A percentile compares a stretch with the other conserved stretches of the same genome.
Evolutionary conservation across 2,888 invertebrate genomes (phyloP).

Genomic region (Parthenolecanium corni): DNA sequence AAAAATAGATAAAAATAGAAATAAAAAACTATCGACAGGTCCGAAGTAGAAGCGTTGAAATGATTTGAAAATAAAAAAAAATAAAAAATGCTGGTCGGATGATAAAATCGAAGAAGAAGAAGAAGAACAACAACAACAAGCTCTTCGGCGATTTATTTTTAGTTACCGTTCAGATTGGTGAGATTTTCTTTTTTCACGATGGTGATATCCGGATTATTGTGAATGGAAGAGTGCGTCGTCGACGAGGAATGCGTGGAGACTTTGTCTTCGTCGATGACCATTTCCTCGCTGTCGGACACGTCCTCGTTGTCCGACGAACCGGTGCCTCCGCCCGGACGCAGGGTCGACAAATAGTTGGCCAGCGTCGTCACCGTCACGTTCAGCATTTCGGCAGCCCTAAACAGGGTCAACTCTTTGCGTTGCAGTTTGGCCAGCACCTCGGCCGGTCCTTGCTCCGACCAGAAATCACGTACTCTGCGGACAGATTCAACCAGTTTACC

Average conservation of each 20-base stretch:
- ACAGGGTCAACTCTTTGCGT: constrained; percentile 58
- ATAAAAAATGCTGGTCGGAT: no score
- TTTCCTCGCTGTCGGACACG: constrained; percentile 26
- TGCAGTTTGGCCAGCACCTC: constrained; percentile 59
- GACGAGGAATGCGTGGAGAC: constrained; percentile 27
- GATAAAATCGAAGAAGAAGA: no score
- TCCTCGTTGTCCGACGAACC: constrained; percentile 33
- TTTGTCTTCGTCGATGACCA: constrained; percentile 25
- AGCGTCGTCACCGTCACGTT: constrained; percentile 64
- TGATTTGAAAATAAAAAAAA: no score
- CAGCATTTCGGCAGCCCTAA: constrained; percentile 60
- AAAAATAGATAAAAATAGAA: no score
- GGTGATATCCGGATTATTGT: constrained; percentile 46
- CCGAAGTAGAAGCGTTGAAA: no score
- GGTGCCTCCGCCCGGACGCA: constrained; percentile 38
- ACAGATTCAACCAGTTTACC: neutral
- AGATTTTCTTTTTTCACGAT: constrained; percentile 47
- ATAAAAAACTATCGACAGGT: no score
- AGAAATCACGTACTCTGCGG: constrained; percentile 55
- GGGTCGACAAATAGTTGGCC: constrained; percentile 55
- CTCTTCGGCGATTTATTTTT: no score
- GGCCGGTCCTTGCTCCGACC: constrained; percentile 64
- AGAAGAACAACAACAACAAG: no score
- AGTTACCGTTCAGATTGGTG: constrained; percentile 30
- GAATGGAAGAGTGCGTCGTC: constrained; percentile 33